phyloP scores from a whole-genome alignment of 2,888 invertebrate species.

The Xestoiulus laeticollis region DNA sequence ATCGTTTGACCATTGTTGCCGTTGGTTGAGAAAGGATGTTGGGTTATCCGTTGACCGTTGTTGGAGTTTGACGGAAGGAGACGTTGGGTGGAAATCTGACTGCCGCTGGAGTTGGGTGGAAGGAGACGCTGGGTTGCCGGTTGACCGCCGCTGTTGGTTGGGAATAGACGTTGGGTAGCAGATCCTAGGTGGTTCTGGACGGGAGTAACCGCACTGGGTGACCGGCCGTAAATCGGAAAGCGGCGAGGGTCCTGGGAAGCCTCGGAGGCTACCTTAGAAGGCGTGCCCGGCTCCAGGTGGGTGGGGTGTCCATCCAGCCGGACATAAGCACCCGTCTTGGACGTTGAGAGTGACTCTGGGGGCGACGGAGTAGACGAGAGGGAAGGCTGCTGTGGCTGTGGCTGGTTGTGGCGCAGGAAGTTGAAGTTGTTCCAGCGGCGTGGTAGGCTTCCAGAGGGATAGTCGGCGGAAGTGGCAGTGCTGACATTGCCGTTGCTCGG shows the following conservation, averaged over 20 bases:
- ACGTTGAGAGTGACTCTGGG: constrained; percentile 19
- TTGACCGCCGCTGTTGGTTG: background rate
- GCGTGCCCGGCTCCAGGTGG: constrained; percentile 51
- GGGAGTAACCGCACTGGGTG: background rate
- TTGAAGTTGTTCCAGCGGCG: constrained; percentile 53
- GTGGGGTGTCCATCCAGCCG: constrained; percentile 53
- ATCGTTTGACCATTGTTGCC: background rate
- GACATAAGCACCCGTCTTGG: constrained; percentile 53
- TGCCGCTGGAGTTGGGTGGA: background rate
- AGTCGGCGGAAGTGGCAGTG: background rate
- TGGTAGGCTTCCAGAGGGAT: constrained; percentile 42
- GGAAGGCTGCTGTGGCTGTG: background rate
- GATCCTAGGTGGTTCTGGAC: background rate
- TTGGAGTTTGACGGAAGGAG: background rate
- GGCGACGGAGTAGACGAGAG: background rate
- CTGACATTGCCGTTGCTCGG: background rate
- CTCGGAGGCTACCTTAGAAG: background rate
- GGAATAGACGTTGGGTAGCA: too few species aligned
- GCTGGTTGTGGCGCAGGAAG: constrained; percentile 48
- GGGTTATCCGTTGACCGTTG: too few species aligned
- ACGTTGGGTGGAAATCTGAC: background rate
- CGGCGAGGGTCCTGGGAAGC: background rate
- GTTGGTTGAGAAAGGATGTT: background rate
- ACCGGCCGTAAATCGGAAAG: background rate
- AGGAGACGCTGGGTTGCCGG: background rate